Conservation (phyloP, 1,140 invertebrate genomes). For the Formica selysi region DNA sequence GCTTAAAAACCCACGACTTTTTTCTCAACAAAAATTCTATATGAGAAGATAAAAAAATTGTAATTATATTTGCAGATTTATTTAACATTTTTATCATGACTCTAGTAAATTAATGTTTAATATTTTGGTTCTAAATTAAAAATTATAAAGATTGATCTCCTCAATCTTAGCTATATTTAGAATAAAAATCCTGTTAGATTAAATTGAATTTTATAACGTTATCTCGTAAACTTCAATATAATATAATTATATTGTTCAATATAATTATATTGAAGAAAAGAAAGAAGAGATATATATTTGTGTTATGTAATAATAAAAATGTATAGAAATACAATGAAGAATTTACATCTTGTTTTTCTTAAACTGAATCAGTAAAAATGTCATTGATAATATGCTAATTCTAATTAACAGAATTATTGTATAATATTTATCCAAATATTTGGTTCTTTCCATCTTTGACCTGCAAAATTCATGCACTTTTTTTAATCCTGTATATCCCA, state of each 20-base stretch:
- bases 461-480: background rate
- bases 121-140: too few relatives aligned
- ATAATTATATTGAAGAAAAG: background rate
- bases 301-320: slow-evolving; percentile 14
- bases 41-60: background rate
- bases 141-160: too few relatives aligned
- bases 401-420: too few relatives aligned
- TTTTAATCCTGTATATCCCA: background rate
- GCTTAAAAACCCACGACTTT: background rate
- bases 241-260: too few relatives aligned
- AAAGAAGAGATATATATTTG: background rate
- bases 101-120: too few relatives aligned
- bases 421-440: background rate
- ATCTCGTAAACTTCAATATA: too few relatives aligned
- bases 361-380: too few relatives aligned
- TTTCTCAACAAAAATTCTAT: background rate
- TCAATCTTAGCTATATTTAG: too few relatives aligned
- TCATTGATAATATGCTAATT: too few relatives aligned
- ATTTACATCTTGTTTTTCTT: background rate
- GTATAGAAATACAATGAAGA: background rate
- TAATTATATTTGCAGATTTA: background rate
- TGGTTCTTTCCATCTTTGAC: background rate
- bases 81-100: too few relatives aligned
- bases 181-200: too few relatives aligned
- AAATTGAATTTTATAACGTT: too few relatives aligned